Percentiles rank a stretch among this genome's conserved stretches.
Evolutionary conservation across 2,797 vertebrate genomes (phyloP).

Genomic region (Otus scops): DNA sequence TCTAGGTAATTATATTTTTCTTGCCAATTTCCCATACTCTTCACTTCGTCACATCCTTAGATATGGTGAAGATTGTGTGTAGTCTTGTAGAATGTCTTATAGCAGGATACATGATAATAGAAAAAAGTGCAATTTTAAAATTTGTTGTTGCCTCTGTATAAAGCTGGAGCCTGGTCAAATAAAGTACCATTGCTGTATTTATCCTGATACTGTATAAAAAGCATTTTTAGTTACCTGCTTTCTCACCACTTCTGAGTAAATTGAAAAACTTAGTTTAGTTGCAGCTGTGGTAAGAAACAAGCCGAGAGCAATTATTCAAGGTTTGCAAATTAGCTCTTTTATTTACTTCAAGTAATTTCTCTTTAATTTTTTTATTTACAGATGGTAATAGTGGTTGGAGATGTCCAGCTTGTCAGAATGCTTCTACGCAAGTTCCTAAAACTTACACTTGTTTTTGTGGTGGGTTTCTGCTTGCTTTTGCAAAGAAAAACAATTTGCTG

Average conservation of each 20-base stretch:
- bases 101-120: neutral
- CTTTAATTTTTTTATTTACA: conserved; percentile 52
- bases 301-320: neutral
- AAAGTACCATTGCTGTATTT: neutral
- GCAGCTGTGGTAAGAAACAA: neutral
- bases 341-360: neutral
- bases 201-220: neutral
- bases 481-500: neutral
- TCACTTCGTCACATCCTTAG: neutral
- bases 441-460: conserved; percentile 96
- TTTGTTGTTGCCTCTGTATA: neutral
- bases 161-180: neutral
- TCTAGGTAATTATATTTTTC: neutral
- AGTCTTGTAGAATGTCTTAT: neutral
- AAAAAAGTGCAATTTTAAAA: neutral
- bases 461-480: conserved; percentile 72
- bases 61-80: neutral
- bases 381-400: conserved; percentile 93
- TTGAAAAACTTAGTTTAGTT: neutral
- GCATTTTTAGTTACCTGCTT: neutral
- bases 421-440: conserved; percentile 84
- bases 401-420: conserved; percentile 97
- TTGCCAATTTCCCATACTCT: neutral
- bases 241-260: neutral
- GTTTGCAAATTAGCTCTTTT: neutral